Evolutionary conservation across 1,140 invertebrate species (phyloP).

Genomic region (Stratiolaelaps scimitus): DNA sequence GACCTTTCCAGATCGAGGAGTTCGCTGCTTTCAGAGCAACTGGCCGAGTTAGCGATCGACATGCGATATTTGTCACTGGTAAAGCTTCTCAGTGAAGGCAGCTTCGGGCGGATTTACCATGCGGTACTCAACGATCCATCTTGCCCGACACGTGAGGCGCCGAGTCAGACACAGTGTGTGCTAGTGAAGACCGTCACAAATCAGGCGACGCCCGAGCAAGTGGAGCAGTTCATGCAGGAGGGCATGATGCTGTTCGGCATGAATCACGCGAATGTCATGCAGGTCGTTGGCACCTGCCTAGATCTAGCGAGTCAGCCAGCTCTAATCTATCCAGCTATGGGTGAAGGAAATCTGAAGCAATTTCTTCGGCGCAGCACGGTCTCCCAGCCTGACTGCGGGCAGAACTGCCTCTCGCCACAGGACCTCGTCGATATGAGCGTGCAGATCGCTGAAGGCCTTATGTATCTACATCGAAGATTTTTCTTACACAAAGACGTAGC

Average conservation of each 20-base stretch:
- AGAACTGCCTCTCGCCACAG: constrained; percentile 59
- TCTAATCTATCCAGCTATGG: constrained; percentile 69
- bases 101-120: constrained; percentile 20
- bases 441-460: constrained; percentile 68
- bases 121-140: constrained; percentile 14
- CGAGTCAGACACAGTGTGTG: constrained; percentile 16
- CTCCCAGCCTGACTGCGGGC: constrained; percentile 35
- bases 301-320: constrained; percentile 69
- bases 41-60: constrained; percentile 15
- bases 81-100: constrained; percentile 13
- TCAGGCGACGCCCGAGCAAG: constrained; percentile 64
- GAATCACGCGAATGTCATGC: constrained; percentile 65
- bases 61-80: constrained; percentile 18
- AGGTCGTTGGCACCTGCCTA: constrained; percentile 72
- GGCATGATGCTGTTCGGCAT: constrained; percentile 75
- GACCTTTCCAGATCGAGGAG: neutral
- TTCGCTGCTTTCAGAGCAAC: constrained; percentile 12
- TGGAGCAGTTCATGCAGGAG: constrained; percentile 67
- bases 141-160: neutral
- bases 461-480: constrained; percentile 77
- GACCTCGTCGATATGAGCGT: constrained; percentile 87
- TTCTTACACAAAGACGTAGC: constrained; percentile 84
- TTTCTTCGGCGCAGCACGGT: constrained; percentile 41
- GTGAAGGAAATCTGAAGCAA: constrained; percentile 74
- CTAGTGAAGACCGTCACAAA: constrained; percentile 47